Conservation (phyloP, 2,888 invertebrate genomes). For the Noctua pronuba region DNA sequence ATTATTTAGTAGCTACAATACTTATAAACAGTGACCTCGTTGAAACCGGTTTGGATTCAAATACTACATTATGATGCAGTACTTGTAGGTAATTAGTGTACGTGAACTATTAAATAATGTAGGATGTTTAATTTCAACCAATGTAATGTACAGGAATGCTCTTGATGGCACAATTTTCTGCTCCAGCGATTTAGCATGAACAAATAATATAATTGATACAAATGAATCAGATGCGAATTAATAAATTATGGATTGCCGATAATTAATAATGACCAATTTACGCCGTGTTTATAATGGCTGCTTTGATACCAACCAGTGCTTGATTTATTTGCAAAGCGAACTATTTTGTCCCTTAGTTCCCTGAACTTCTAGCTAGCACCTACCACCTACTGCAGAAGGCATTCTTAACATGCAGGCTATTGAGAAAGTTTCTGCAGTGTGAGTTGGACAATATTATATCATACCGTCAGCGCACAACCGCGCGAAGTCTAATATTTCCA, state of each 20-base stretch:
- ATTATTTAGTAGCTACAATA: slow-evolving; percentile 21
- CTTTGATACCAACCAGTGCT: neutral
- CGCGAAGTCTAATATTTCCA: neutral
- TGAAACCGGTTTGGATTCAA: neutral
- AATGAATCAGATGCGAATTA: slow-evolving; percentile 12
- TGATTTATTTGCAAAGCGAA: neutral
- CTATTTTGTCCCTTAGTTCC: neutral
- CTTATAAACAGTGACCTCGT: slow-evolving; percentile 10
- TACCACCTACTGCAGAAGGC: neutral
- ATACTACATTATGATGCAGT: neutral
- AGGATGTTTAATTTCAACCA: neutral
- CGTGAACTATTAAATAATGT: neutral
- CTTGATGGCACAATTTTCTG: slow-evolving; percentile 6
- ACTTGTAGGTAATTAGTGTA: neutral
- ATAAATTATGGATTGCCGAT: neutral
- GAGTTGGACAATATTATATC: neutral
- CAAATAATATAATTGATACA: neutral
- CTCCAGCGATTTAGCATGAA: slow-evolving; percentile 24
- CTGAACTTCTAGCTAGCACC: neutral
- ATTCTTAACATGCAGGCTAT: too few relatives aligned
- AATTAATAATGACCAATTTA: neutral
- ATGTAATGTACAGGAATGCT: slow-evolving; percentile 3
- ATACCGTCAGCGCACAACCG: neutral
- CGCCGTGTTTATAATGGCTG: neutral
- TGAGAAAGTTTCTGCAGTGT: neutral